Percentiles rank a stretch among this genome's conserved stretches.
These are phyloP conservation scores for Varanus komodoensis DNA, from an alignment of 2,113 vertebrate genomes.

Conservation along the genomic window DNA sequence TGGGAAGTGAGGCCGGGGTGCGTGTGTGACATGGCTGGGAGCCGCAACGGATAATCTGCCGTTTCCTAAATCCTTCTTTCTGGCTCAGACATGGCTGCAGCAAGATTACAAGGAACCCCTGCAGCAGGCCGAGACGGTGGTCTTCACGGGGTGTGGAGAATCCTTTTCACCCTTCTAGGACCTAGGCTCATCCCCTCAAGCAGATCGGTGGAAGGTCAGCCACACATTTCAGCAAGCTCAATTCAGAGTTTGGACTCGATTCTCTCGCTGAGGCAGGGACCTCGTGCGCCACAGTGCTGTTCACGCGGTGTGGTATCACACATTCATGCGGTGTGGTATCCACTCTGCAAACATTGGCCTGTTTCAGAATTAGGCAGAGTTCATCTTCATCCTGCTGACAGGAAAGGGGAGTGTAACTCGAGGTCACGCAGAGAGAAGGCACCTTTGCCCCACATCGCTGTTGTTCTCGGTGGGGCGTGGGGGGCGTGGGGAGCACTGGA, in stretches of 20 bases:
- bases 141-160: too few species aligned
- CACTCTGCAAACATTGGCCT: too few species aligned
- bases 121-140: neutral
- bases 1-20: neutral
- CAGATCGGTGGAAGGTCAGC: too few species aligned
- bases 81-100: neutral
- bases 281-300: neutral
- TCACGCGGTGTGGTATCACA: neutral
- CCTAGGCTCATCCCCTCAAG: too few species aligned
- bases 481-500: neutral
- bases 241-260: too few species aligned
- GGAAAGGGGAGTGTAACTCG: neutral
- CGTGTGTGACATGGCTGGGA: too few species aligned
- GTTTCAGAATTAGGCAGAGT: neutral
- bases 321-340: neutral
- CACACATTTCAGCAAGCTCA: too few species aligned
- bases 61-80: too few species aligned
- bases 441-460: neutral
- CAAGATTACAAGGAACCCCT: neutral
- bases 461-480: rapidly evolving
- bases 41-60: too few species aligned
- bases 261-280: too few species aligned
- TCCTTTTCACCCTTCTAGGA: too few species aligned
- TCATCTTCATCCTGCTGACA: neutral
- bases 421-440: neutral